Evolutionary conservation across 2,797 vertebrate genomes (phyloP), one percentile per base, ranked within the genome.

Genomic region (Silurus aristotelis): DNA sequence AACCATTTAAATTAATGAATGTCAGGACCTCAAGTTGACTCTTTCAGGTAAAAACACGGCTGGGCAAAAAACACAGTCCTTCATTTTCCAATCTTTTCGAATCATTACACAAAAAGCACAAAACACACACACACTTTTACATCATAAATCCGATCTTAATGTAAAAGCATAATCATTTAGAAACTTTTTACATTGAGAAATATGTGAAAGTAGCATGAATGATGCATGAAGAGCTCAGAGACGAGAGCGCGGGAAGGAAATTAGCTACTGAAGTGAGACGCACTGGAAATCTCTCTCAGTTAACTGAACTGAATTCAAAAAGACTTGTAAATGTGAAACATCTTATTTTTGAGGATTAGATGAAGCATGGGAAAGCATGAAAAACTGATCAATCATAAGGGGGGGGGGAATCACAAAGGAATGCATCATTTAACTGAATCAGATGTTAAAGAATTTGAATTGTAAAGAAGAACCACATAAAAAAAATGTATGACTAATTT

Each of bases 1-100:
- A 55, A 64, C 64, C 63, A 70, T 60, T 83, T 83, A 78, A 86
- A 70, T 82, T 13, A 56, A 82, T 70, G 72, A 25, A 78, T 5
- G 43, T 82, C 80, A 61, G 66, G 17, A 67, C 48, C 79, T 75
- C 22, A 3, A 75, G 14, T 85, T 20, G 13, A 55, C 68, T 58
- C 27, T 64, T 73, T 66, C 14, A 80, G 60, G n/a, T 20, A 22
- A 61, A 82, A 82, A 75, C 58, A 64, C 1, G 13, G 5, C 46
- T 73, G 5, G 19, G 52, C 5, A 10, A 22, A 13, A 73, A 25
- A 25, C 22, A 38, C 46, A 25, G 46, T 15, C 10, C 2, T 56
- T 56, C 14, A 75, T 15, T 75, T 73, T 15, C 13, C 14, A 52
- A 55, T 55, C n/a, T 55, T 71, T 46, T 46, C 20, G 20, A 10